Evolutionary conservation across 2,888 invertebrate genomes (phyloP).

Genomic region (Phortica okadai): DNA sequence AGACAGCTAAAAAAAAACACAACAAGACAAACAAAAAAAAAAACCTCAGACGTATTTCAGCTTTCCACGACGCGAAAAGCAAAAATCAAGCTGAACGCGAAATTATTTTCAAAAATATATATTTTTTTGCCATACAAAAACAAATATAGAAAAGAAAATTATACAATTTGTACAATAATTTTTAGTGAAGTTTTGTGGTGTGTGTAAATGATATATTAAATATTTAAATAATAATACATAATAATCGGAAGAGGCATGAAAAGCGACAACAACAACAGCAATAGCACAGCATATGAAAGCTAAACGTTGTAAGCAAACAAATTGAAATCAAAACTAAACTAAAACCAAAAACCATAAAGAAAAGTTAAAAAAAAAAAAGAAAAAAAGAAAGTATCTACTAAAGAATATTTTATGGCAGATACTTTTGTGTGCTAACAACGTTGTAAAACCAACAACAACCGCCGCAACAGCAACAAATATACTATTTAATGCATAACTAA

Average conservation of each 20-base stretch:
- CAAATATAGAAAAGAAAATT: not conserved
- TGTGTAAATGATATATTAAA: not conserved
- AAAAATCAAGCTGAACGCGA: conserved; percentile 13
- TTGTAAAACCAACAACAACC: not conserved
- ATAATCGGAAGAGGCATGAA: too few relatives aligned
- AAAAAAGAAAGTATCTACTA: conserved; percentile 34
- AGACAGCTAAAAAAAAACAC: not conserved
- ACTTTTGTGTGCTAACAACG: not conserved
- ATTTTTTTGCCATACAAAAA: conserved; percentile 1
- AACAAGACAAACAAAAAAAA: not conserved
- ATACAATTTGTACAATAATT: not conserved
- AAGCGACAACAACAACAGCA: not conserved
- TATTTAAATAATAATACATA: not conserved
- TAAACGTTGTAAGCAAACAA: not conserved
- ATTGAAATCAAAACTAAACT: not conserved
- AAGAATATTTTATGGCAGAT: conserved; percentile 30
- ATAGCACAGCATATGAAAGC: not conserved
- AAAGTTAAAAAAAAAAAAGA: not conserved
- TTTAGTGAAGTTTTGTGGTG: not conserved
- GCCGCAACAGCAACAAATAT: not conserved
- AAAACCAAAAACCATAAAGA: not conserved
- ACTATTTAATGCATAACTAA: conserved; percentile 25
- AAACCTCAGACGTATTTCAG: conserved; percentile 57
- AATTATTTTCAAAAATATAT: not conserved
- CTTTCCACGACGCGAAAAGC: conserved; percentile 57